phyloP scores from a whole-genome alignment of 2,113 vertebrate genomes.

The Hemicordylus capensis region DNA sequence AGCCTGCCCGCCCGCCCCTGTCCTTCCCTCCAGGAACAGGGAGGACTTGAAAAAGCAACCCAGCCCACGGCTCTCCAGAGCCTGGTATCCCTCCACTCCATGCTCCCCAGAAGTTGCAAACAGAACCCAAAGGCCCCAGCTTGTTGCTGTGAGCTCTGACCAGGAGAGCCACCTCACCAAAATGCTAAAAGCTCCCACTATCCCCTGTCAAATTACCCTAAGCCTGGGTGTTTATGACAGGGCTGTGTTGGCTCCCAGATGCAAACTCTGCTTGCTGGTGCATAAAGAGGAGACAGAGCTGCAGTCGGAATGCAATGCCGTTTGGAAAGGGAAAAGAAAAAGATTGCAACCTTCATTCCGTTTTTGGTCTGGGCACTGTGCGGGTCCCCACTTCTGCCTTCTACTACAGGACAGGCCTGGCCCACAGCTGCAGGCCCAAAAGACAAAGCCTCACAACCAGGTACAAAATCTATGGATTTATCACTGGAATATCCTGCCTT shows the following conservation, averaged over 20 bases:
- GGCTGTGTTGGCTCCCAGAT: neutral
- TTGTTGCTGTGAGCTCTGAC: accelerated
- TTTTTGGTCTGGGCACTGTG: neutral
- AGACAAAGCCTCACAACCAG: neutral
- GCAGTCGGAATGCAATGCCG: neutral
- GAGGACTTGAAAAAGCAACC: neutral
- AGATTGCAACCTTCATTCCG: neutral
- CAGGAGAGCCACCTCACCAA: neutral
- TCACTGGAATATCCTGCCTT: too few species aligned
- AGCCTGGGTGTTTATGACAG: neutral
- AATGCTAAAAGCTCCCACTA: too few species aligned
- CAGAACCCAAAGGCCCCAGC: neutral
- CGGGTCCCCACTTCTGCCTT: neutral
- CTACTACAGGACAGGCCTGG: too few species aligned
- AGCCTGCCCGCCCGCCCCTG: neutral
- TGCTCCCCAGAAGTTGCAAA: accelerated
- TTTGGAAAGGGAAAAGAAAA: neutral
- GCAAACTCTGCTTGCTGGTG: neutral
- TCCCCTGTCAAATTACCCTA: neutral
- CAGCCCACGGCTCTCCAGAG: neutral
- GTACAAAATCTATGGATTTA: too few species aligned
- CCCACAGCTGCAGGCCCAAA: neutral
- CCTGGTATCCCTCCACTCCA: neutral
- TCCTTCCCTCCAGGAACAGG: neutral
- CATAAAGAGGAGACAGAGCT: neutral